Percentiles rank a stretch among this genome's conserved stretches.
Evolutionary conservation across 2,113 vertebrate genomes (phyloP).

Genomic region (Cairina moschata): DNA sequence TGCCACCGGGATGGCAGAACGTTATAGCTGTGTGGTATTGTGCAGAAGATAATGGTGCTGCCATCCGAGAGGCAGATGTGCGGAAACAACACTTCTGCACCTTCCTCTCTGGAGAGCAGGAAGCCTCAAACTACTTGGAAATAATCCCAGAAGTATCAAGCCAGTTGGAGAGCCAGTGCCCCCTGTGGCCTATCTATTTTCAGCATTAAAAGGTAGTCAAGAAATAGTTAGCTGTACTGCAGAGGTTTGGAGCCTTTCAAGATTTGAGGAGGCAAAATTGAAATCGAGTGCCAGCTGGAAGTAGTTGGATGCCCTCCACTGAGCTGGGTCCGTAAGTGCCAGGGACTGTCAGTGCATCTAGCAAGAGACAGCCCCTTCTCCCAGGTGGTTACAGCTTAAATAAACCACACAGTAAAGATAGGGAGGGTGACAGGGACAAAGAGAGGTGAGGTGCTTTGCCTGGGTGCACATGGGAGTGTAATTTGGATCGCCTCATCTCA

Average conservation of each 20-base stretch:
- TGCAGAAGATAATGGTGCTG: neutral
- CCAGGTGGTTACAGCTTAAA: neutral
- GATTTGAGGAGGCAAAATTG: neutral
- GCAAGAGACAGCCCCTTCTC: neutral
- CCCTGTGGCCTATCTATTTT: neutral
- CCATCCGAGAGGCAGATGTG: neutral
- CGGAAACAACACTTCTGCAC: neutral
- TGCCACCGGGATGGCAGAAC: neutral
- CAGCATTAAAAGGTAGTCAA: neutral
- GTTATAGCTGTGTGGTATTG: neutral
- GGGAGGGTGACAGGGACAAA: neutral
- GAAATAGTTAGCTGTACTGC: neutral
- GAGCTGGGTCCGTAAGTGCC: accelerated
- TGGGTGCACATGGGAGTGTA: neutral
- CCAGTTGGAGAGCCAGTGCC: neutral
- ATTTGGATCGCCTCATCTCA: neutral
- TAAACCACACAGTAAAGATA: neutral
- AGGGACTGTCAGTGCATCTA: neutral
- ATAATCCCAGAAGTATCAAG: neutral
- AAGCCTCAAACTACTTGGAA: conserved; percentile 11
- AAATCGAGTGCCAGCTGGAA: neutral
- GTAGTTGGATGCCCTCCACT: neutral
- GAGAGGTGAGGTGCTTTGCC: neutral
- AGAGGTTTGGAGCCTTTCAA: neutral
- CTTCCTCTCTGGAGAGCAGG: neutral